Evolutionary conservation across 92 coral and sea anemone species (phyloP).

Genomic region (Scolanthus callimorphus): DNA sequence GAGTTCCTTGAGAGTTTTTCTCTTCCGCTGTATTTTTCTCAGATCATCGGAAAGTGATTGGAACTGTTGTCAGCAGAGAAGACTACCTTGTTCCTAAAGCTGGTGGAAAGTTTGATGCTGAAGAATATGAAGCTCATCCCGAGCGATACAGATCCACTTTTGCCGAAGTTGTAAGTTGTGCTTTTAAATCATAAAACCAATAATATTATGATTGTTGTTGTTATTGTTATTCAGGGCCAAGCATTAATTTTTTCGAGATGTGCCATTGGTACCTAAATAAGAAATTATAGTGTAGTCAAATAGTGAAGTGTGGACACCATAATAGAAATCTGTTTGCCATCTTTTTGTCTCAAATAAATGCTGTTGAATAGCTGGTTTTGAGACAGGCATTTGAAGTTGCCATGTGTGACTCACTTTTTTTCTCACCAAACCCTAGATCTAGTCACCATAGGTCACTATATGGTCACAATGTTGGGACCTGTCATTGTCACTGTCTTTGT

Average conservation of each 20-base stretch:
- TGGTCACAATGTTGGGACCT: background rate
- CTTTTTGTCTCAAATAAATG: no score
- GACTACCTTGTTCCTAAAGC: slow-evolving; percentile 93
- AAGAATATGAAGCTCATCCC: slow-evolving; percentile 91
- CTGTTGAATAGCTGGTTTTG: no score
- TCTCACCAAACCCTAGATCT: no score
- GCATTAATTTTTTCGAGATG: no score
- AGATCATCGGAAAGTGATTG: slow-evolving; percentile 95
- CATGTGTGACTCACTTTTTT: no score
- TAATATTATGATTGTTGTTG: slow-evolving; percentile 31
- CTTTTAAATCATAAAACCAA: slow-evolving; percentile 17
- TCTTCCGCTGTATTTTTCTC: background rate
- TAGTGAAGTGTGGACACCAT: no score
- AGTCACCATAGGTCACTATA: no score
- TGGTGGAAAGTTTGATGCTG: slow-evolving; percentile 90
- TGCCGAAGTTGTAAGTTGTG: slow-evolving; percentile 78
- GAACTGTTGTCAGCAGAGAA: slow-evolving; percentile 92
- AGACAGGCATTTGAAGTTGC: background rate
- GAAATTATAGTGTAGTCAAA: no score
- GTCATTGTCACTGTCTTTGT: background rate
- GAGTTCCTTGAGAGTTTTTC: no score
- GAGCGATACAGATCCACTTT: slow-evolving; percentile 94
- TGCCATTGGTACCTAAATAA: no score
- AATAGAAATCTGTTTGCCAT: no score
- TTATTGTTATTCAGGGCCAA: background rate